Evolutionary conservation across 1,140 invertebrate genomes (phyloP), one percentile per base, ranked within the genome.

Genomic region (Carposina sasakii): DNA sequence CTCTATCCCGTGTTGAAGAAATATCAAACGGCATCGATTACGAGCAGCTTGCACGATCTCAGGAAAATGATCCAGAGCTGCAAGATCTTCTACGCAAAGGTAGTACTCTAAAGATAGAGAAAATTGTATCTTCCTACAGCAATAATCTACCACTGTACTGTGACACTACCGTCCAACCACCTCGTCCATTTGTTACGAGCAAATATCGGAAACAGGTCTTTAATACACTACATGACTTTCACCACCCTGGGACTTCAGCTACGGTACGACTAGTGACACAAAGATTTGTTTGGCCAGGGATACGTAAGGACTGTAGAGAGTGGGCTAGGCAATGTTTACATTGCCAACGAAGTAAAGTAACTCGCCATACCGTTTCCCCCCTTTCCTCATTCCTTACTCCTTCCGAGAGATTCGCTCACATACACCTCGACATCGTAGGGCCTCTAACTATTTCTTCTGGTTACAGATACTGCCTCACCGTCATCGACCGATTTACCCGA

Each of bases 221-320:
- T 39, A 26, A 67, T 0, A 10, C 10, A 4, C 6, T 71, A 6
- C 67, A 81, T 46, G 23, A 44, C 1, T 24, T 69, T 0, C 19
- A 54, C 2, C 65, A 73, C 36, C 64, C 64, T 8, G 65, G 59
- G 8, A 21, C 17, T 0, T 47, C 48, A 10, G 53, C 52, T 16
- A 62, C 69, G 3, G 16, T 15, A 0, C 64, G 67, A 49, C 28
- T 74, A 2, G 52, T 82, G 1, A 42, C 48, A 8, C 12, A 61
- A 31, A 30, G 59, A 28, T 82, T 52, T 41, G 61, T 81, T 21
- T 33, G 31, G 31, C 24, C n/a, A n/a, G n/a, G n/a, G n/a, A n/a
- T n/a, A n/a, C n/a, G n/a, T n/a, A 28, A 81, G 77, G 79, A 76
- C 71, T 2, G 8, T 10, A 30, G 21, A 13, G 19, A 54, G 19